A percentile compares a stretch with the other conserved stretches of the same genome.
Conservation (phyloP, 37 sponge, comb jelly and placozoan genomes). For the Eunapius fragilis region DNA sequence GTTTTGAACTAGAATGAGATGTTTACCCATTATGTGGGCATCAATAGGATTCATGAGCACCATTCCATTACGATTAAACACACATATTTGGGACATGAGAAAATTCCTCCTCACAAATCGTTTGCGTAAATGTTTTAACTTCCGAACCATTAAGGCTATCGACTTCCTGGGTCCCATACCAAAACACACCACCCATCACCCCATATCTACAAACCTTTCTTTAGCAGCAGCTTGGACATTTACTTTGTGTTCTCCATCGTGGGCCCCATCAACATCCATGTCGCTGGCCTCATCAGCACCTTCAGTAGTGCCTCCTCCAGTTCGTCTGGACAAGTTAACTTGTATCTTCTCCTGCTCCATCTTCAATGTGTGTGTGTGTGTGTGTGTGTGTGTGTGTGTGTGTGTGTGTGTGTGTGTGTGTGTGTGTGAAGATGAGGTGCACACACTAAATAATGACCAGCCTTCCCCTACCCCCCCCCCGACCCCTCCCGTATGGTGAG, state of each 20-base stretch:
- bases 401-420: conserved; percentile 36
- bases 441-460: too few relatives aligned
- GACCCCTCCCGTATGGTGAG: too few relatives aligned
- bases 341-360: not conserved
- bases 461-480: too few relatives aligned
- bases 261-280: not conserved
- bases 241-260: not conserved
- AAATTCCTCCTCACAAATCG: too few relatives aligned
- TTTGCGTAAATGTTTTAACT: too few relatives aligned
- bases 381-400: conserved; percentile 36
- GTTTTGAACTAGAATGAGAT: not conserved
- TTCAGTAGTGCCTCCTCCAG: not conserved
- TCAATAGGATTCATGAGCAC: too few relatives aligned
- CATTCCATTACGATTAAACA: too few relatives aligned
- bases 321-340: not conserved
- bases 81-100: too few relatives aligned
- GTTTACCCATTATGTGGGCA: too few relatives aligned
- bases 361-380: not conserved
- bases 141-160: too few relatives aligned
- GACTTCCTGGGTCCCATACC: too few relatives aligned
- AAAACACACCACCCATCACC: not conserved
- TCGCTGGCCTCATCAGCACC: not conserved
- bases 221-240: not conserved
- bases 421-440: conserved; percentile 3
- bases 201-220: not conserved